A percentile compares a stretch with the other conserved stretches of the same genome.
These are phyloP conservation scores for Protonemura montana DNA, from an alignment of 2,888 invertebrate species.

Conservation along the genomic window DNA sequence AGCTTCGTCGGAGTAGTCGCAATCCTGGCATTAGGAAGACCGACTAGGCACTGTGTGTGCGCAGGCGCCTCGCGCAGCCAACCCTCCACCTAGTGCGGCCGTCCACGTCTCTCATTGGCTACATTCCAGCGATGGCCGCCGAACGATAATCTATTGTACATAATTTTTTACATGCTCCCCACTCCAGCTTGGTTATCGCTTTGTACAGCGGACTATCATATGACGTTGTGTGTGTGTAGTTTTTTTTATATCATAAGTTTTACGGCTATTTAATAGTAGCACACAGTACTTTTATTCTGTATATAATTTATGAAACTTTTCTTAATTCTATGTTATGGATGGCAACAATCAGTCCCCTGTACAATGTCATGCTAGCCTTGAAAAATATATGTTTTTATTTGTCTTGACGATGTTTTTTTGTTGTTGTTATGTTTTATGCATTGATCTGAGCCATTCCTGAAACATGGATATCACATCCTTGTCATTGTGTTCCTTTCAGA, in stretches of 20 bases:
- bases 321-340: neutral
- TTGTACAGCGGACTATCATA: neutral
- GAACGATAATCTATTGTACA: constrained; percentile 37
- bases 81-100: constrained; percentile 25
- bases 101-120: constrained; percentile 31
- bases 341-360: neutral
- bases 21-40: neutral
- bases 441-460: neutral
- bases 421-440: neutral
- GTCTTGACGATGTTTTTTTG: neutral
- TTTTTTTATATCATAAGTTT: neutral
- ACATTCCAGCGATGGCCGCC: constrained; percentile 47
- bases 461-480: neutral
- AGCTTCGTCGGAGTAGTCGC: neutral
- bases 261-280: neutral
- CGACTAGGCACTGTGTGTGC: constrained; percentile 24
- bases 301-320: neutral
- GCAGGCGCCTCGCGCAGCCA: constrained; percentile 45
- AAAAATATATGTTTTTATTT: neutral
- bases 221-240: neutral
- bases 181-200: neutral
- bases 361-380: neutral
- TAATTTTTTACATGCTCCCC: neutral
- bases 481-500: neutral
- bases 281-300: neutral